Percentiles rank a stretch among this genome's conserved stretches.
Conservation (phyloP, 2,888 invertebrate species). For the Troilus luridus region DNA sequence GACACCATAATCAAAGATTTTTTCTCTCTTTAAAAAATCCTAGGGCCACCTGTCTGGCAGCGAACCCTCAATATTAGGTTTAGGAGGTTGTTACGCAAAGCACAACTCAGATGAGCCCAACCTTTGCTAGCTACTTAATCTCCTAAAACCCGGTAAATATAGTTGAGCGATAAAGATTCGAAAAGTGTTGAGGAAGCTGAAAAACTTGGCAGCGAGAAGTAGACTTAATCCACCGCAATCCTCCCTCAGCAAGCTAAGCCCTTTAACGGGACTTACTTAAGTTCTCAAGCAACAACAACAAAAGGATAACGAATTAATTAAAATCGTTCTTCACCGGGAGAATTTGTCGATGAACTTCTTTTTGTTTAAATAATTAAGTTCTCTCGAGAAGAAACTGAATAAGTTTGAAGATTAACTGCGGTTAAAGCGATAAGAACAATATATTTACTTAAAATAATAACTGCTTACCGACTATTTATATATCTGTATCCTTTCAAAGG, state of each 20-base stretch:
- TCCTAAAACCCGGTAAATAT: not conserved
- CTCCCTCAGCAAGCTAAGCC: conserved; percentile 2
- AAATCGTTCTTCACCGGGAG: not conserved
- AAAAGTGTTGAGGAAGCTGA: not conserved
- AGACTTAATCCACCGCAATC: conserved; percentile 18
- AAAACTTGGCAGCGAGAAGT: conserved; percentile 39
- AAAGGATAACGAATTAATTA: conserved; percentile 39
- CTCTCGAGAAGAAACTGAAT: not conserved
- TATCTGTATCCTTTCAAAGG: not conserved
- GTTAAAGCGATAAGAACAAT: not conserved
- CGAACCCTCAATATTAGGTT: no score
- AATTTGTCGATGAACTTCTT: not conserved
- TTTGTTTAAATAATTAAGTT: not conserved
- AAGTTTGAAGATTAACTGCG: not conserved
- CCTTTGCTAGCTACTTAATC: not conserved
- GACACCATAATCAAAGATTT: no score
- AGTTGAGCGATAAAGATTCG: not conserved
- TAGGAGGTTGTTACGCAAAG: no score
- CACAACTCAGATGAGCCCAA: no score
- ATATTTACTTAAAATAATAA: not conserved
- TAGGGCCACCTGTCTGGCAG: no score
- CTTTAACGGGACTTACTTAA: conserved; percentile 41
- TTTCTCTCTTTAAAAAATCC: no score
- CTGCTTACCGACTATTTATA: not conserved
- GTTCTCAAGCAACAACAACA: not conserved